Evolutionary conservation across 2,797 vertebrate genomes (phyloP), one percentile per base, ranked within the genome.

Genomic region (Crypturellus tataupa): DNA sequence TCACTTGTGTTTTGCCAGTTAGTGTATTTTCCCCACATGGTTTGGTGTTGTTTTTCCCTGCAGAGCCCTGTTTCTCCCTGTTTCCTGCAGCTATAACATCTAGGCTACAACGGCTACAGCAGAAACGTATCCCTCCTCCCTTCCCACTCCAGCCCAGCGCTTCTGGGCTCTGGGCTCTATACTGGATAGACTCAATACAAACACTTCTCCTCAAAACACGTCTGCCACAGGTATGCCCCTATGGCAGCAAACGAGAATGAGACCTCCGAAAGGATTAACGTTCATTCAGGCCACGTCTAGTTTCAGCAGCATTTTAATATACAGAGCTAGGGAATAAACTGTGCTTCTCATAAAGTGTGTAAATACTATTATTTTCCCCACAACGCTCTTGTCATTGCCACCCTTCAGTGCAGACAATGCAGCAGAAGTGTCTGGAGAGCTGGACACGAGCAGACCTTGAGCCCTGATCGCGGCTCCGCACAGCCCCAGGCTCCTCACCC

Each of bases 1-100:
- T 81, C 2, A 79, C 88, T 95, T 91, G 46, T 49, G 14, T 92
- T 96, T 90, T 88, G 59, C 67, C 73, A 91, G 33, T 96, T 95
- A 90, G 56, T 88, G 51, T 1, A 1, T 91, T 92, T 92, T 20
- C 51, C 63, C 77, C 60, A 77, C 21, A 29, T 84, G 93, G 39
- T 69, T 95, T 92, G 47, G 10, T 49, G 24, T 53, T 19, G n/a
- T 12, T 62, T 37, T 35, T 40, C 47, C 47, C 47, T 24, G 6
- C 23, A 55, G 37, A 58, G 21, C 7, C 60, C 29, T 55, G 23
- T 76, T 76, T 49, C 47, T 49, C 31, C 37, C 59, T 37, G 13
- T 87, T 87, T 56, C 60, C 37, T 33, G 31, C 51, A 24, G 44
- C 35, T 68, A 49, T 24, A 55, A 27, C 35, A 71, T 10, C 14